Base-by-base conservation (phyloP, 2,113 vertebrate genomes). In the Xiphias gladius region DNA sequence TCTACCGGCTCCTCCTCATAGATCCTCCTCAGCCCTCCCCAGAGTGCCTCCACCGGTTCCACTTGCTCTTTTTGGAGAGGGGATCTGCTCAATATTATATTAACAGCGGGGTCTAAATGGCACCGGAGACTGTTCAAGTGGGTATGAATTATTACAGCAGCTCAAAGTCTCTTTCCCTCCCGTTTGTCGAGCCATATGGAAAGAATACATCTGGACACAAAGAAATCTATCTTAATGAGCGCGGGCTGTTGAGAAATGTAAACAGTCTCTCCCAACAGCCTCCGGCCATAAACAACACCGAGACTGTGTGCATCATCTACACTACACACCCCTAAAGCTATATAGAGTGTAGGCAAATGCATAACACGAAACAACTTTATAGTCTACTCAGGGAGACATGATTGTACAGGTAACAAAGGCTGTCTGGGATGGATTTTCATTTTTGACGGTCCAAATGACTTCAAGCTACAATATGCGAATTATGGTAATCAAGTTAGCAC, bases 191-290 rank as follows among this genome's bases (percentile, higher is more conserved):
- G 72, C 64, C 76, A 72, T 79, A 69, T 0, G 7, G 37, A 73
- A 20, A 82, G 70, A 50, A 70, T 24, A 62, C 57, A 73, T 79
- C 30, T 55, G 24, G 43, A 86, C 63, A 62, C 20, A n/a, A 46
- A 70, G 72, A 75, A 65, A 78, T 81, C 59, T 71, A 67, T 79
- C 80, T 78, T 79, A 80, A 80, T 84, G 73, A 75, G 50, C 32
- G 77, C 17, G 41, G 43, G 68, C 46, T 76, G 67, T 26, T 30
- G 57, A 68, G 48, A 64, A 77, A 86, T 61, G 80, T 75, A 76
- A 90, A 80, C 80, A 80, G 39, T 54, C 1, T 1, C 75, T 54
- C 50, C 10, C n/a, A 28, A 16, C 50, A 67, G 75, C 85, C 64
- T 64, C 67, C 52, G 71, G 63, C 46, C 20, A 24, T 30, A 63